Evolutionary conservation across 2,797 vertebrate genomes (phyloP).

Genomic region (Paguma larvata): DNA sequence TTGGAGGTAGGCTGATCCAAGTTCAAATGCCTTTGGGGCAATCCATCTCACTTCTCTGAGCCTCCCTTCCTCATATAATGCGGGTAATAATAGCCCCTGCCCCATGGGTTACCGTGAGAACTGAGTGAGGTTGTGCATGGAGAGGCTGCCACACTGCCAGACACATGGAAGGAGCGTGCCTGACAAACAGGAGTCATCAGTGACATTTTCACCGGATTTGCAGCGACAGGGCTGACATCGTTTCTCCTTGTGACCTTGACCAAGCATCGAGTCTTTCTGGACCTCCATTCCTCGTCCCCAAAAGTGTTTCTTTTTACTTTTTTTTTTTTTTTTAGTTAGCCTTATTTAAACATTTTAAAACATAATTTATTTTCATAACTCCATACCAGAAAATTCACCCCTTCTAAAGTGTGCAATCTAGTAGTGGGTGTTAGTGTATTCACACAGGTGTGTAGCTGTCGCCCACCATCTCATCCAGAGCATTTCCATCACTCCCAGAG

Average conservation of each 20-base stretch:
- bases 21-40: neutral
- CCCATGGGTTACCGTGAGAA: neutral
- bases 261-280: neutral
- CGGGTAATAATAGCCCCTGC: neutral
- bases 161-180: neutral
- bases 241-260: conserved; percentile 2
- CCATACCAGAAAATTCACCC: neutral
- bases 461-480: neutral
- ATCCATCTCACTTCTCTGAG: neutral
- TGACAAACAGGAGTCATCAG: neutral
- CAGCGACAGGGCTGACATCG: neutral
- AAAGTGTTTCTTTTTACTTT: neutral
- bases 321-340: neutral
- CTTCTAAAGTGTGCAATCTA: neutral
- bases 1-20: conserved; percentile 5
- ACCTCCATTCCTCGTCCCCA: neutral
- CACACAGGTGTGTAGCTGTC: neutral
- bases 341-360: neutral
- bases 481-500: neutral
- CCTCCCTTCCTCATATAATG: neutral
- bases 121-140: neutral
- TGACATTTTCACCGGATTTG: neutral
- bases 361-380: conserved; percentile 22
- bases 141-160: neutral
- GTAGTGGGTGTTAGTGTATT: neutral